Evolutionary conservation across 2,888 invertebrate genomes (phyloP).

Genomic region (Dascillus cervinus): DNA sequence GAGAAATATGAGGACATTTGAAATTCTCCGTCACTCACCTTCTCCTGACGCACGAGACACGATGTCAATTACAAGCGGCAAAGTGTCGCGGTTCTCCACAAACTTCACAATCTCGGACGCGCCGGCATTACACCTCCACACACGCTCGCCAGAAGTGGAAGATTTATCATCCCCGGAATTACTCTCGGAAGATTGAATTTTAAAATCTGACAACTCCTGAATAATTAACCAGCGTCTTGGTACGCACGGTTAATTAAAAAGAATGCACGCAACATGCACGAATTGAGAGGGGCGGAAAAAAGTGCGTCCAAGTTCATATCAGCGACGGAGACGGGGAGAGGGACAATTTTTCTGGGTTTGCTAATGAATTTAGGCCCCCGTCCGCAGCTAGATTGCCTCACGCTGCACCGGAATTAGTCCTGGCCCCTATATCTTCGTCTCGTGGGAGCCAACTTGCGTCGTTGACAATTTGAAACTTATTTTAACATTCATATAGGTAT

Average conservation of each 20-base stretch:
- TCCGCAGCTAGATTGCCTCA: slow-evolving; percentile 34
- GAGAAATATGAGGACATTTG: slow-evolving; percentile 41
- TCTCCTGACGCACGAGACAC: slow-evolving; percentile 26
- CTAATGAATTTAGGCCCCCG: slow-evolving; percentile 39
- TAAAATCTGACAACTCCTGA: no score
- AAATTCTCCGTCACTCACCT: slow-evolving; percentile 37
- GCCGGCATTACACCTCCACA: no score
- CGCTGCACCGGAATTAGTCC: slow-evolving; percentile 36
- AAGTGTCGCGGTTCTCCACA: slow-evolving; percentile 11
- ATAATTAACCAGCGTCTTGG: no score
- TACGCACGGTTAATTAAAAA: no score
- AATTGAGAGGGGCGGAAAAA: slow-evolving; percentile 12
- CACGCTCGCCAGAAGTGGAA: no score
- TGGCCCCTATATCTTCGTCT: slow-evolving; percentile 28
- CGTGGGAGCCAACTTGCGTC: slow-evolving; percentile 44
- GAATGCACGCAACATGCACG: no score
- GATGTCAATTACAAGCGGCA: slow-evolving; percentile 17
- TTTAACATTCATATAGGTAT: slow-evolving; percentile 48
- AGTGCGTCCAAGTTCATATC: slow-evolving; percentile 24
- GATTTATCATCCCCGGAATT: no score
- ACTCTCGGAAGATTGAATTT: no score
- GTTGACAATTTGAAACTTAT: slow-evolving; percentile 50
- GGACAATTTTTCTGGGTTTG: slow-evolving; percentile 37
- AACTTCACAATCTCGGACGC: no score
- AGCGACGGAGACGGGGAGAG: slow-evolving; percentile 18